Evolutionary conservation across 2,113 vertebrate genomes (phyloP).

Genomic region (Syrrhaptes paradoxus): DNA sequence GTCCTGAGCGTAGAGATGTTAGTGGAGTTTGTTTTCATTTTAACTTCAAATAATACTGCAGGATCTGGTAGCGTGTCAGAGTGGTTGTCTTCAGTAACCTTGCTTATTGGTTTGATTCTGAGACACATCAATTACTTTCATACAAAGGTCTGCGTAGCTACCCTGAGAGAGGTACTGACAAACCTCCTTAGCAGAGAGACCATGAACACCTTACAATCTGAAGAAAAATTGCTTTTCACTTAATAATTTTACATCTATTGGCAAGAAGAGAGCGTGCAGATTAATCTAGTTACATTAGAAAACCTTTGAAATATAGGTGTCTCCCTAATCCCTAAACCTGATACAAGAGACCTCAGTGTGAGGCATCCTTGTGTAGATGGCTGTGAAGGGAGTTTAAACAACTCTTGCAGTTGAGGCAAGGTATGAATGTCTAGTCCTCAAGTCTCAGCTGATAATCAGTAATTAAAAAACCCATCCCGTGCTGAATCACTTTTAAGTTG

Average conservation of each 20-base stretch:
- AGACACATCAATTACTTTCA: not conserved
- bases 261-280: not conserved
- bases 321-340: not conserved
- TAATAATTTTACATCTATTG: not conserved
- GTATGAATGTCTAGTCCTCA: not conserved
- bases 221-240: not conserved
- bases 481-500: not conserved
- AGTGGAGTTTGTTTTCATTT: not conserved
- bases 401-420: not conserved
- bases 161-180: not conserved
- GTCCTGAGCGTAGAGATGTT: rapidly evolving
- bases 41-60: not conserved
- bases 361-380: not conserved
- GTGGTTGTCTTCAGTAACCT: not conserved
- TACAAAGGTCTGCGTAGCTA: not conserved
- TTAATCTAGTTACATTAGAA: not conserved
- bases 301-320: not conserved
- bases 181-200: not conserved
- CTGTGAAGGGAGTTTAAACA: not conserved
- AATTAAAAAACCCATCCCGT: not conserved
- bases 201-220: not conserved
- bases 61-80: not conserved
- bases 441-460: not conserved
- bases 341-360: rapidly evolving
- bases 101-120: not conserved